A percentile compares a stretch with the other conserved stretches of the same genome.
These are phyloP conservation scores for Rhagoletis zephyria DNA, from an alignment of 1,140 invertebrate genomes.

Conservation along the genomic window DNA sequence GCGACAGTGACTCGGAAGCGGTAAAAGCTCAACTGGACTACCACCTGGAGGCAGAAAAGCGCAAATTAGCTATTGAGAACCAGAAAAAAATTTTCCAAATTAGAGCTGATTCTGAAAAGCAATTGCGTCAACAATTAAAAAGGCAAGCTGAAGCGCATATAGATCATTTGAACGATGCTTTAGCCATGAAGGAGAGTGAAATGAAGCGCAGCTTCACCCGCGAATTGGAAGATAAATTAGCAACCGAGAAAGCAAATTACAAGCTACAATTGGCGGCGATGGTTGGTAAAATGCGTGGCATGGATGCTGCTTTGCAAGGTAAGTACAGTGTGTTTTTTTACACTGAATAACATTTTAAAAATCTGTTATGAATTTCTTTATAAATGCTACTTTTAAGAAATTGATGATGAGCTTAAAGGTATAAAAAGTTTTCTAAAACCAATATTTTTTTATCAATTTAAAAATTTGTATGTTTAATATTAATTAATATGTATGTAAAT, in stretches of 20 bases:
- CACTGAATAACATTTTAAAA: conserved; percentile 43
- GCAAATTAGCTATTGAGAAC: conserved; percentile 75
- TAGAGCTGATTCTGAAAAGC: conserved; percentile 80
- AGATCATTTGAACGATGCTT: conserved; percentile 85
- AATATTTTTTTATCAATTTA: neutral
- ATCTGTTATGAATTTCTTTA: conserved; percentile 44
- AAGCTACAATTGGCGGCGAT: conserved; percentile 86
- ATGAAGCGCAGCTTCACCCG: conserved; percentile 78
- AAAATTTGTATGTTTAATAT: neutral
- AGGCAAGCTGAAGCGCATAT: conserved; percentile 86
- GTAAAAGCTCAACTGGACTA: conserved; percentile 75
- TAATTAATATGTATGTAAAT: conserved; percentile 4
- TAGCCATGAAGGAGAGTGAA: conserved; percentile 82
- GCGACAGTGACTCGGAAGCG: conserved; percentile 71
- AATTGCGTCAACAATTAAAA: conserved; percentile 84
- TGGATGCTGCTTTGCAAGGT: conserved; percentile 90
- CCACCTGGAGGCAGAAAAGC: conserved; percentile 76
- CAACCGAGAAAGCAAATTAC: conserved; percentile 80
- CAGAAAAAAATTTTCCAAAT: conserved; percentile 76
- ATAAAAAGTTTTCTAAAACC: conserved; percentile 50
- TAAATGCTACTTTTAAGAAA: conserved; percentile 67
- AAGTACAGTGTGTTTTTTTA: conserved; percentile 63
- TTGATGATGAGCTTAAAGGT: conserved; percentile 72
- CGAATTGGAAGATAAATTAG: conserved; percentile 81
- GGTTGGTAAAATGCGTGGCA: conserved; percentile 87